Base-by-base conservation (phyloP, 2,888 invertebrate species). In the Anthophora plumipes region DNA sequence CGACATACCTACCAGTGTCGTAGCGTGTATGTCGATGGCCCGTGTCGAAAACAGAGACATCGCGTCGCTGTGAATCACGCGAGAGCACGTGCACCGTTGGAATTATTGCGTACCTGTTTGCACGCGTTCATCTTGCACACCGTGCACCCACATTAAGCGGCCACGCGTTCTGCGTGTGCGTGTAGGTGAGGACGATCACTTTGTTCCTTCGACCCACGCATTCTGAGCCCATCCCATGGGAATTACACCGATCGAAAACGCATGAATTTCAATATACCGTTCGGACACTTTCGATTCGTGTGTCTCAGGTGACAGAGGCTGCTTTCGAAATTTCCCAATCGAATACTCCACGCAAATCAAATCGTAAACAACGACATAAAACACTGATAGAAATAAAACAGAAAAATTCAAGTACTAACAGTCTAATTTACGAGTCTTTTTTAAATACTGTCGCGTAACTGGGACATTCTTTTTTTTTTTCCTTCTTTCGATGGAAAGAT, bases 91-190 rank as follows among this genome's bases (percentile, higher is more conserved):
- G 76, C 72, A 71, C 54, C 52, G 46, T 54, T 31, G 64, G 73
- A 81, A 85, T 83, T 87, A 83, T 83, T 81, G 71, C 85, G 79
- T 83, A 82, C 76, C 80, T 79, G 78, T 78, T 76, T 68, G 79
- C 72, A 72, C 77, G 68, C 79, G 73, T 80, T 81, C 80, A 80
- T 80, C 86, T 80, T 74, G 80, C 74, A 77, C 74, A 59, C 57
- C 50, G 67, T 75, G 64, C 80, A 75, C 69, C 69, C 82, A 74
- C 80, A 63, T 73, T 73, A 67, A 60, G 55, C 50, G 48, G 69
- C 59, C 67, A 63, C 74, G 59, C 31, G 54, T 31, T 43, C 31
- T 77, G 66, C 60, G 73, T 57, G 59, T 43, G 43, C 54, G 76
- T 63, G 82, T 76, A 70, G 68, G 84, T 59, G 69, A 50, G 54